Evolutionary conservation across 2,888 invertebrate species (phyloP).

Genomic region (Pristionchus maxplancki): DNA sequence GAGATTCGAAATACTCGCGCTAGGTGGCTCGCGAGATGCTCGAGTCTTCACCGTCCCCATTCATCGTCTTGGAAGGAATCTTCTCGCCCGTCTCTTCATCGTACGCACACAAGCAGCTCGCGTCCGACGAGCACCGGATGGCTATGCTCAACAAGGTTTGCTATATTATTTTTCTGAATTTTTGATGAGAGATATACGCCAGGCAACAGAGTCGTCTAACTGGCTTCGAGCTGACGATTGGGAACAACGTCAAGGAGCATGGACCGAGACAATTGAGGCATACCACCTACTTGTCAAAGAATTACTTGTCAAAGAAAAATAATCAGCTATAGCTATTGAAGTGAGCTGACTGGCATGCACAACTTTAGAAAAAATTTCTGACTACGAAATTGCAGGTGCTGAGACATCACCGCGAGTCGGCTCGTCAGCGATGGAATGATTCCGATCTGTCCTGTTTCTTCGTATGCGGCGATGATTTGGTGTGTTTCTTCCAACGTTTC

Average conservation of each 20-base stretch:
- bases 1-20: neutral
- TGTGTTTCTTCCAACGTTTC: neutral
- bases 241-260: conserved; percentile 15
- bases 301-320: too few species aligned
- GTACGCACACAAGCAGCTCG: neutral
- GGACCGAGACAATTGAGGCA: conserved; percentile 43
- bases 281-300: neutral
- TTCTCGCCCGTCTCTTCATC: conserved; percentile 28
- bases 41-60: neutral
- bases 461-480: conserved; percentile 47
- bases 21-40: conserved; percentile 23
- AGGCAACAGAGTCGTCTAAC: conserved; percentile 10
- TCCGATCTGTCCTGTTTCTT: neutral
- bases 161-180: neutral
- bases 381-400: neutral
- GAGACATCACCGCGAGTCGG: neutral
- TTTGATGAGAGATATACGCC: neutral
- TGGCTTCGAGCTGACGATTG: conserved; percentile 45
- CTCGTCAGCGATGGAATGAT: neutral
- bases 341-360: neutral
- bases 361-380: neutral
- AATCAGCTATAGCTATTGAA: too few species aligned
- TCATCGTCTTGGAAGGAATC: conserved; percentile 1
- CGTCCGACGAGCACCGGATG: conserved; percentile 9
- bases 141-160: neutral